A percentile compares a stretch with the other conserved stretches of the same genome.
phyloP scores from a whole-genome alignment of 2,888 invertebrate species.

The Carterocephalus palaemon region DNA sequence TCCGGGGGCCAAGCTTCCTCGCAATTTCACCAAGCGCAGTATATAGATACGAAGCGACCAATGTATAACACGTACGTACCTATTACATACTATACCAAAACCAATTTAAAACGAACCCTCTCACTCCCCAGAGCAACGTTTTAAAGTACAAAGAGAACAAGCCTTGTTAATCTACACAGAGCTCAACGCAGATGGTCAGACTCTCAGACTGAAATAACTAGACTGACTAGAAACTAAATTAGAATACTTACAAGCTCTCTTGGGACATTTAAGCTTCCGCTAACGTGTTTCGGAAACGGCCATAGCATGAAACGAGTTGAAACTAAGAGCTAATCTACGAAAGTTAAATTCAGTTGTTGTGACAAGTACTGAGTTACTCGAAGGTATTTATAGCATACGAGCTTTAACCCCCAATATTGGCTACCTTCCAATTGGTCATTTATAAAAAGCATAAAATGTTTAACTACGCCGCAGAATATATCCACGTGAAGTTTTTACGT shows the following conservation, averaged over 20 bases:
- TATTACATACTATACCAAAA: too few species aligned
- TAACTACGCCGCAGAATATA: constrained; percentile 18
- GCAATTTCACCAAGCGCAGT: constrained; percentile 70
- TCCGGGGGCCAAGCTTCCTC: constrained; percentile 67
- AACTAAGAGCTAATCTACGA: constrained; percentile 19
- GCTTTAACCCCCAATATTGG: constrained; percentile 32
- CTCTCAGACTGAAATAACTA: constrained; percentile 67
- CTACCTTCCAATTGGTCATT: constrained; percentile 31
- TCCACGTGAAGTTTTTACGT: constrained; percentile 18
- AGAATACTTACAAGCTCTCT: constrained; percentile 55
- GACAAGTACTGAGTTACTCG: constrained; percentile 20
- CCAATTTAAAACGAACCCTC: constrained; percentile 49
- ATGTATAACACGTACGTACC: constrained; percentile 33
- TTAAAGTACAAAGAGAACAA: constrained; percentile 35
- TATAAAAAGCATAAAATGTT: constrained; percentile 27
- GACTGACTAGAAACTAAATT: constrained; percentile 66
- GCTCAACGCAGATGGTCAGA: constrained; percentile 49
- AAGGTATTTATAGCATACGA: constrained; percentile 26
- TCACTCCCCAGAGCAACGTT: constrained; percentile 34
- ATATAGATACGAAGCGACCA: constrained; percentile 38
- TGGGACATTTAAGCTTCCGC: constrained; percentile 56
- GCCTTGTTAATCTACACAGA: constrained; percentile 34
- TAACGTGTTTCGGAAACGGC: constrained; percentile 43
- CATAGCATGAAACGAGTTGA: constrained; percentile 30
- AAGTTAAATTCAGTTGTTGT: constrained; percentile 27